phyloP scores from a whole-genome alignment of 2,888 invertebrate genomes.

The Penaeus monodon region DNA sequence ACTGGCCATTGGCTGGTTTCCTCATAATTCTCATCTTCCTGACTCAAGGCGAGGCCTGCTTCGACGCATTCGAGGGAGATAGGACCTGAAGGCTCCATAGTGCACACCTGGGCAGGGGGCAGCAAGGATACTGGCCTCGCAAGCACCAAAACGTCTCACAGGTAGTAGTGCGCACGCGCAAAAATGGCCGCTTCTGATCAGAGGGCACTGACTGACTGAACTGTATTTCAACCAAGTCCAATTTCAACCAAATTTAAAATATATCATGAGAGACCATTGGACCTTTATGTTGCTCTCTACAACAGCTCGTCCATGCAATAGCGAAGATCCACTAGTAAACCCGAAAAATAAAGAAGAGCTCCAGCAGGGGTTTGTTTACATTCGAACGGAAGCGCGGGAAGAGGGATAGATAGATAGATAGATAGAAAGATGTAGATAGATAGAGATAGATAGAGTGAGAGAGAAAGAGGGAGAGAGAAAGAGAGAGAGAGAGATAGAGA shows the following conservation, averaged over 20 bases:
- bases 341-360: not conserved
- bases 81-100: conserved; percentile 5
- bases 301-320: not conserved
- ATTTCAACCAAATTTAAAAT: not conserved
- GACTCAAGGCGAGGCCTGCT: conserved; percentile 1
- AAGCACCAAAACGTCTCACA: not conserved
- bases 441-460: too few species aligned
- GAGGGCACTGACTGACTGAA: not conserved
- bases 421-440: too few species aligned
- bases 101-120: not conserved
- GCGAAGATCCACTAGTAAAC: not conserved
- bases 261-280: not conserved
- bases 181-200: not conserved
- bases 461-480: too few species aligned
- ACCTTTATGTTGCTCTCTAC: conserved; percentile 2
- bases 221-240: not conserved
- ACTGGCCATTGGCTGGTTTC: too few species aligned
- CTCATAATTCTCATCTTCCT: conserved; percentile 8
- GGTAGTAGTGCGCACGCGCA: too few species aligned
- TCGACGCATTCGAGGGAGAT: conserved; percentile 8
- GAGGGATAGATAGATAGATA: too few species aligned
- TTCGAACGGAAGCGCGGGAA: not conserved
- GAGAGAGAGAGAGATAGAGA: too few species aligned
- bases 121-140: too few species aligned
- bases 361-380: not conserved